A percentile compares a stretch with the other conserved stretches of the same genome.
These are phyloP conservation scores for Ifrita kowaldi DNA, from an alignment of 2,113 vertebrate species.

Conservation along the genomic window DNA sequence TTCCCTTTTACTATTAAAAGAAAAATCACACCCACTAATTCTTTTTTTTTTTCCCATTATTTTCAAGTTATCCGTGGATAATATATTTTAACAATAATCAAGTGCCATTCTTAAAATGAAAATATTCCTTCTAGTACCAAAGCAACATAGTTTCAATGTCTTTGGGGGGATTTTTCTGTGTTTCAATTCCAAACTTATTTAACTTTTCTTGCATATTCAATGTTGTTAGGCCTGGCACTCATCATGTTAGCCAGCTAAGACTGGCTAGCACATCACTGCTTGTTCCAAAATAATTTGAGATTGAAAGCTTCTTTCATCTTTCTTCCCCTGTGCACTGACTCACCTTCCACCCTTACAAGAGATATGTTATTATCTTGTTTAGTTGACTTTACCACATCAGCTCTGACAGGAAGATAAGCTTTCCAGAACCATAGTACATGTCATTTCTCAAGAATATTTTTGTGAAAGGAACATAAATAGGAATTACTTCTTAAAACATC, in stretches of 20 bases:
- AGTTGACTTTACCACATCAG: slow-evolving; percentile 55
- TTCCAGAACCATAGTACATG: background rate
- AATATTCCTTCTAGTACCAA: background rate
- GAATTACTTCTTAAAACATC: slow-evolving; percentile 11
- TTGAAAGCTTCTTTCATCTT: slow-evolving; percentile 45
- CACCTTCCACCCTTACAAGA: slow-evolving; percentile 62
- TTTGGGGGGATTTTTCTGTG: background rate
- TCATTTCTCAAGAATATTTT: slow-evolving; percentile 53
- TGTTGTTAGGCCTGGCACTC: background rate
- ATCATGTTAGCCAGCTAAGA: background rate
- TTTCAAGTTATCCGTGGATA: background rate
- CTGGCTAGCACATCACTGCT: background rate
- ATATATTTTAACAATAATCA: background rate
- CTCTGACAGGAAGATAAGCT: slow-evolving; percentile 70
- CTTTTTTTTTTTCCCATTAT: background rate
- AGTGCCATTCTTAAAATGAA: background rate
- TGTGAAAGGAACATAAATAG: slow-evolving; percentile 60
- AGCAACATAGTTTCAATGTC: background rate
- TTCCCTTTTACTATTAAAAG: background rate
- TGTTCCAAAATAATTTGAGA: background rate
- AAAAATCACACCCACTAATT: background rate
- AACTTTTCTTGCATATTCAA: background rate
- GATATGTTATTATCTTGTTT: slow-evolving; percentile 62
- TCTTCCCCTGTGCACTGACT: slow-evolving; percentile 7
- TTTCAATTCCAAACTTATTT: background rate